These are phyloP conservation scores for Synergus laeviventris DNA, from an alignment of 2,888 invertebrate species.

Conservation along the genomic window DNA sequence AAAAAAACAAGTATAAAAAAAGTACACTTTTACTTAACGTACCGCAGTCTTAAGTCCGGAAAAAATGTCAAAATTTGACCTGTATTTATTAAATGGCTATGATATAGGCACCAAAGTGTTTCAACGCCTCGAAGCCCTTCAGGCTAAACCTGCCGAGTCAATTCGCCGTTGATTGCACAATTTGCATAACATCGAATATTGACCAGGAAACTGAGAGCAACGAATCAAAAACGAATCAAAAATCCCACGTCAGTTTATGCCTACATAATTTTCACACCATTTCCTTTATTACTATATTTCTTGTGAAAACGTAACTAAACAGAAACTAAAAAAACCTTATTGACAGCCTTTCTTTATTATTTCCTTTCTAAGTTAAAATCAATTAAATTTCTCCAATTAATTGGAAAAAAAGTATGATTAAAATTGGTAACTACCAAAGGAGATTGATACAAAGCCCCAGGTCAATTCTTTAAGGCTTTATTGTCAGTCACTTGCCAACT, in stretches of 20 bases:
- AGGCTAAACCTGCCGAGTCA: background rate
- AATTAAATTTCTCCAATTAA: background rate
- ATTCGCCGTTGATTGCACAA: background rate
- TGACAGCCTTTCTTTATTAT: no score
- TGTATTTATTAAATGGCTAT: background rate
- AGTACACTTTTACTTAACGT: background rate
- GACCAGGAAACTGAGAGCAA: background rate
- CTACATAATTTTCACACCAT: no score
- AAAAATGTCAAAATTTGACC: background rate
- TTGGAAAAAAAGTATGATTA: background rate
- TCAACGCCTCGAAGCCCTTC: background rate
- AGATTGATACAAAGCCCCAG: background rate
- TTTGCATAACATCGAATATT: background rate
- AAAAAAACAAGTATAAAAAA: background rate
- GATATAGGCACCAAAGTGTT: background rate
- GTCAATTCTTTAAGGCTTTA: background rate
- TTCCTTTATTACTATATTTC: no score
- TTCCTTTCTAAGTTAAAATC: background rate
- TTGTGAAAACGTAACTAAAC: no score
- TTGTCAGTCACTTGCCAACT: conserved; percentile 1
- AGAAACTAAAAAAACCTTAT: background rate
- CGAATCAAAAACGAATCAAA: no score
- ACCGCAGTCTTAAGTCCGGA: background rate
- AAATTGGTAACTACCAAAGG: background rate
- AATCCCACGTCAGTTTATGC: no score